Evolutionary conservation across 2,113 vertebrate species (phyloP), one percentile per base, ranked within the genome.

Genomic region (Campylomormyrus numenius): DNA sequence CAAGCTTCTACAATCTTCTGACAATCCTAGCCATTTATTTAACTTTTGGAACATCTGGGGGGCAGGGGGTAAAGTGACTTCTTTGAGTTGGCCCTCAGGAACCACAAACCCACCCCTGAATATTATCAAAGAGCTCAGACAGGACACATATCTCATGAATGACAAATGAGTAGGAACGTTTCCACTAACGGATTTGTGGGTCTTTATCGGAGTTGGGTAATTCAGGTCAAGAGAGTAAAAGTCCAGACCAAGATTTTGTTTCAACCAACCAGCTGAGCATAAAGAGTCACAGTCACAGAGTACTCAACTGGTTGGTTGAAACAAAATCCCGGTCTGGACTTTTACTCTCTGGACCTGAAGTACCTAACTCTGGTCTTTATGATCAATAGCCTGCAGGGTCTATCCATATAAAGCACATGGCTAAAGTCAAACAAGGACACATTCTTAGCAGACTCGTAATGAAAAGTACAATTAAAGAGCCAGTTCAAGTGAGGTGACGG

Each of bases 401-500:
- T 19, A n/a, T n/a, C 48, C 17, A 58, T 53, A 31, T 31, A 39
- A 39, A 21, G 35, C 17, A 49, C 24, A 56, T 19, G 31, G 27
- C n/a, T 87, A 5, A 53, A 39, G 86, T 87, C 2, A 87, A 87
- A 58, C 6, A 7, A 56, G 86, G 86, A 87, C 52, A 87, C 46
- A 87, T 87, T 52, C 27, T 87, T 87, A 52, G 11, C 50, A 53
- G 31, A 56, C 31, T 87, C 3, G 50, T 87, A 87, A 87, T 21
- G 85, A 87, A 21, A 87, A 87, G n/a, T 27, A 5, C 86, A 87
- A 56, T 87, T 53, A 87, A 87, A 53, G 21, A 87, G 5, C 31
- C 50, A 19, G 50, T 35, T 50, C 31, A 39, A 58, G 7, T 87
- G 27, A 56, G 27, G 49, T 27, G 35, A 87, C 2, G n/a, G 31